Evolutionary conservation across 2,888 invertebrate species (phyloP), one percentile per base, ranked within the genome.

Genomic region (Stratiomys singularior): DNA sequence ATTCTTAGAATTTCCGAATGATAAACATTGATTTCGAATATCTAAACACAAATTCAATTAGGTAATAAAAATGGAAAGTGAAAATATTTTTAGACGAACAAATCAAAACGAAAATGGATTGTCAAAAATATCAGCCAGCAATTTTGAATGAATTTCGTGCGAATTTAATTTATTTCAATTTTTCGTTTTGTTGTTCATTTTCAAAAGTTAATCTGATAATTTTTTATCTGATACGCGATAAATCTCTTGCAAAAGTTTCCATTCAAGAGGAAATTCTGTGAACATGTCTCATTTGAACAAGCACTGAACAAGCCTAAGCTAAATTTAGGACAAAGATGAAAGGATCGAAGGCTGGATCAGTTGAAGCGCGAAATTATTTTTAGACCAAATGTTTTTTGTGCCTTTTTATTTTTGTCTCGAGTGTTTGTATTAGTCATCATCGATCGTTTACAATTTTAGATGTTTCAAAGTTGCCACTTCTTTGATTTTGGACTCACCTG

Each of bases 401-500:
- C 28, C n/a, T 64, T 28, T n/a, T 30, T 64, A 60, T 60, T 23
- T 18, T 60, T 60, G 60, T 60, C 18, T 18, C 13, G 60, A 23
- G 0, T 25, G 21, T 60, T 60, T 30, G 27, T 7, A 60, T 64
- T 27, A 64, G 28, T 64, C 64, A 64, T 60, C 60, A 1, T 64
- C 23, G 9, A 7, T 60, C 21, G 60, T 60, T 25, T 18, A 13
- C 25, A 25, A 25, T 25, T 25, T 60, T 4, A 23, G 60, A 5
- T 60, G 5, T 60, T 60, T 60, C 23, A 25, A 25, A 25, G 5
- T 21, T 28, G n/a, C 18, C 5, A 46, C 44, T 5, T 67, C 23
- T 18, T 37, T 37, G 37, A 37, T 37, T 37, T 37, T 72, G 7
- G 11, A 76, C 37, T 80, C 78, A 81, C 81, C 81, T 81, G 74